A percentile compares a stretch with the other conserved stretches of the same genome.
Conservation (phyloP, 2,797 vertebrate species). For the Balearica regulorum region DNA sequence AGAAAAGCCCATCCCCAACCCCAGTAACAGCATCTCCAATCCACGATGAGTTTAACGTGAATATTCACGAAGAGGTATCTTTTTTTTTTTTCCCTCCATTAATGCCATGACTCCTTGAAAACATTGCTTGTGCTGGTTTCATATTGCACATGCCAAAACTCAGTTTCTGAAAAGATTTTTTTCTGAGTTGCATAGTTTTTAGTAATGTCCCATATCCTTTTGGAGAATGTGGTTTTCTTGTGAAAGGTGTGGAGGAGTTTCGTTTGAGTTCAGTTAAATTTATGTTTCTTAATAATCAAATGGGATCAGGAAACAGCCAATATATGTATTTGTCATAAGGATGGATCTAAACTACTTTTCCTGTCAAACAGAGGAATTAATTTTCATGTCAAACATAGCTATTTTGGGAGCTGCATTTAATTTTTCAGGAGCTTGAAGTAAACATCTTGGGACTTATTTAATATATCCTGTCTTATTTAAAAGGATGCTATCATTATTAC, state of each 20-base stretch:
- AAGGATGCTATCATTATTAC: neutral
- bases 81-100: neutral
- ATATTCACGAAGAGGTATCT: slow-evolving; percentile 82
- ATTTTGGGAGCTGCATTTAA: neutral
- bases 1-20: slow-evolving; percentile 71
- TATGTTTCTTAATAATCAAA: neutral
- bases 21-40: slow-evolving; percentile 62
- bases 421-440: neutral
- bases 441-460: neutral
- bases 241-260: neutral
- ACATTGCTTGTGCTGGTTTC: neutral
- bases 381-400: neutral
- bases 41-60: slow-evolving; percentile 70
- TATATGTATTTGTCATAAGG: neutral
- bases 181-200: neutral
- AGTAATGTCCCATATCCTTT: neutral
- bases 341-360: neutral
- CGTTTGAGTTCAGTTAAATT: neutral
- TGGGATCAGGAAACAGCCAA: neutral
- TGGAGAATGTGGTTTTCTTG: neutral
- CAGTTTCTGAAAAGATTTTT: neutral
- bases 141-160: neutral
- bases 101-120: neutral
- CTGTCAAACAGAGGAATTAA: neutral
- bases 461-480: neutral